Percentiles rank a stretch among this genome's conserved stretches.
These are phyloP conservation scores for Anisognathus igniventris DNA, from an alignment of 2,797 vertebrate species.

Conservation along the genomic window DNA sequence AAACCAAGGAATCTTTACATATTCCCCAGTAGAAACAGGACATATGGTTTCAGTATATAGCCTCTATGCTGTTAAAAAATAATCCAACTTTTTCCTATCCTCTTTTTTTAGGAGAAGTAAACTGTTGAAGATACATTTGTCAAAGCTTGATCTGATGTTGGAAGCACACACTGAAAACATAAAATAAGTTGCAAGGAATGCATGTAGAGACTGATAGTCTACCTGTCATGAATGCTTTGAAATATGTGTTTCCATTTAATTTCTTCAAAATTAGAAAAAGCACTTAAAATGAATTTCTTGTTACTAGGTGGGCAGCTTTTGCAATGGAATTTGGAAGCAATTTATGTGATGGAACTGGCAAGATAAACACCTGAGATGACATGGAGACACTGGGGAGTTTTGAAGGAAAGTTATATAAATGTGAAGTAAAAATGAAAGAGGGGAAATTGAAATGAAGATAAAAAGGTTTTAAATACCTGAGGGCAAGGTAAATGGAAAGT, in stretches of 20 bases:
- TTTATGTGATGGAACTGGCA: not conserved
- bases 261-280: not conserved
- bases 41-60: slow-evolving; percentile 26
- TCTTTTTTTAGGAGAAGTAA: slow-evolving; percentile 19
- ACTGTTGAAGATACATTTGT: slow-evolving; percentile 29
- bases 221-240: not conserved
- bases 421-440: not conserved
- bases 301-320: not conserved
- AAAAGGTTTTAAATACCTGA: not conserved
- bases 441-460: not conserved
- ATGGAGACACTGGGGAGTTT: not conserved
- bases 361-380: not conserved
- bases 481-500: not conserved
- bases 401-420: not conserved
- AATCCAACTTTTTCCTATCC: not conserved
- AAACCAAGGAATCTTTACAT: slow-evolving; percentile 1
- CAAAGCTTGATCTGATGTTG: slow-evolving; percentile 13
- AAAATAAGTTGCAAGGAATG: not conserved
- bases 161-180: slow-evolving; percentile 11
- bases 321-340: not conserved
- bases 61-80: not conserved
- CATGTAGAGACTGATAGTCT: not conserved
- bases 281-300: not conserved
- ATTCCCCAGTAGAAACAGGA: not conserved
- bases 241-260: slow-evolving; percentile 1